Conservation (phyloP, 2,797 vertebrate species). For the Gobio occitaniae region DNA sequence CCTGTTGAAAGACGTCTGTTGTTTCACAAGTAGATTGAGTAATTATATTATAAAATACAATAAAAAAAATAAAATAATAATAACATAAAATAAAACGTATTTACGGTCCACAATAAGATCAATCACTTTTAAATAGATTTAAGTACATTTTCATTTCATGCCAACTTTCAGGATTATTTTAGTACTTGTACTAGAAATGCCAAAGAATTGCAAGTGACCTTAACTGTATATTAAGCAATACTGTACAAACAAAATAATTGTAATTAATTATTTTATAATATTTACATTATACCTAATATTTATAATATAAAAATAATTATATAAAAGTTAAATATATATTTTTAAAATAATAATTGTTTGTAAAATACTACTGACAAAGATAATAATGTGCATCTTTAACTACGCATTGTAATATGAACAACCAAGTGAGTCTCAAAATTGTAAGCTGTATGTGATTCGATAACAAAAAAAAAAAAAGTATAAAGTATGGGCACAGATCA, state of each 20-base stretch:
- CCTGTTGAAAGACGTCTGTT: not conserved
- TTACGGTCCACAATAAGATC: not conserved
- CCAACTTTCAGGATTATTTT: not conserved
- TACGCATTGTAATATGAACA: not conserved
- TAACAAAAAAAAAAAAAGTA: too few species aligned
- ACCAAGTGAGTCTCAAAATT: not conserved
- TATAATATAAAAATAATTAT: too few species aligned
- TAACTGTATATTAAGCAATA: not conserved
- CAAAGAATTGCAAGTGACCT: not conserved
- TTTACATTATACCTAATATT: too few species aligned
- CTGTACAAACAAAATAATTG: too few species aligned
- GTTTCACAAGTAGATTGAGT: not conserved
- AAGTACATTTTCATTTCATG: not conserved
- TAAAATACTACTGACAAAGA: not conserved
- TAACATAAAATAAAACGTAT: too few species aligned
- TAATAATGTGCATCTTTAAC: slow-evolving; percentile 9
- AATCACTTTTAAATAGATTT: not conserved
- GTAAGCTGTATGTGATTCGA: not conserved
- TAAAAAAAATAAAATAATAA: not conserved
- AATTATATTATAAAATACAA: not conserved
- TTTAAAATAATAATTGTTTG: not conserved
- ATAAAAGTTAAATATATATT: too few species aligned
- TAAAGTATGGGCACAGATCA: not conserved
- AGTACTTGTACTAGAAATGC: not conserved
- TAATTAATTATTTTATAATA: not conserved